Base-by-base conservation (phyloP, 2,888 invertebrate species). In the Machimus rusticus region DNA sequence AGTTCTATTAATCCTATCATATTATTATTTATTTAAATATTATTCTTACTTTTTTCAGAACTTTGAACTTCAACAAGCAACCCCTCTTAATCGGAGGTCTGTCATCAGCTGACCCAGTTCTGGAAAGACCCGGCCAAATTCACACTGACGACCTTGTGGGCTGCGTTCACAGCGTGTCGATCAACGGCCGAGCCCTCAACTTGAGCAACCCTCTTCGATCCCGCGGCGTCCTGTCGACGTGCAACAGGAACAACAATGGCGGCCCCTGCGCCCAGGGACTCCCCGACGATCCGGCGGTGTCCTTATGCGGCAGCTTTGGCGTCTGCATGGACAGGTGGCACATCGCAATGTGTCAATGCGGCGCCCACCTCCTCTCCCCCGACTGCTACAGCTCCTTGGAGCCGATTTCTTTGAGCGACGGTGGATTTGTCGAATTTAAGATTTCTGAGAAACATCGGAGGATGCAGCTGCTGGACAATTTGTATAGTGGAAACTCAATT, bases 111-210 rank as follows among this genome's bases (percentile, higher is more conserved):
- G 97, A 97, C 92, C 97, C 98, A 16, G 95, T 98, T 0, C 93
- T 98, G 37, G 97, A 98, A 91, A 94, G 98, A 76, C 97, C 97
- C 0, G 98, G 97, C 0, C 98, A 98, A 93, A 95, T 99, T 57
- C 96, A 96, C 90, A 96, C 98, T 0, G 98, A 98, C 91, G 98
- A 99, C 91, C 95, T 99, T 88, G 96, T 98, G 19, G 99, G 99
- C 5, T 99, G 99, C 91, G 95, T 99, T 89, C 98, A 98, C 91
- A 97, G 97, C 89, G 96, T 98, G 1, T 95, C 96, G 0, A 95
- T 99, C 86, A 98, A 99, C 91, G 98, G 98, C 4, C 94, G 97
- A 31, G 93, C 95, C 0, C 91, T 98, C 34, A 98, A 98, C 91
- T 93, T 98, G 85, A 96, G 96, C 88, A 95, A 94, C 89, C 97